phyloP scores from a whole-genome alignment of 2,113 vertebrate genomes.

The Sigmodon hispidus region DNA sequence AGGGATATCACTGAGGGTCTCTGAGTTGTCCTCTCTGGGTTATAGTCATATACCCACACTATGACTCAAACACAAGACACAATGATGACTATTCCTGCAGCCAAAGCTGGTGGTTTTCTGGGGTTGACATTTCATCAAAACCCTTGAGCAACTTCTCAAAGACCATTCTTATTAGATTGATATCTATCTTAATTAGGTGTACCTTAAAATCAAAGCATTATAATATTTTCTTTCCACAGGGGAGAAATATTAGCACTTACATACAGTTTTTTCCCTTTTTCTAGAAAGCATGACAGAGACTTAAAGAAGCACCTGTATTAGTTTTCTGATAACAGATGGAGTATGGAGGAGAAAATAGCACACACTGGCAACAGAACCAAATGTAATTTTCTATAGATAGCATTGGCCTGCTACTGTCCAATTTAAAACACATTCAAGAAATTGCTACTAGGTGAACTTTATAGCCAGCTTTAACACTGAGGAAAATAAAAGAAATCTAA shows the following conservation, averaged over 20 bases:
- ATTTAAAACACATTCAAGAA: conserved; percentile 54
- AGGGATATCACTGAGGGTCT: neutral
- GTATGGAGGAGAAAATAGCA: neutral
- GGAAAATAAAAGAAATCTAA: neutral
- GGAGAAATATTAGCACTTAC: neutral
- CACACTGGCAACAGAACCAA: conserved; percentile 54
- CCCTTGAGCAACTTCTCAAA: neutral
- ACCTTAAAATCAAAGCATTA: conserved; percentile 22
- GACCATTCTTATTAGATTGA: neutral
- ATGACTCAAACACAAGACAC: neutral
- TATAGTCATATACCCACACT: neutral
- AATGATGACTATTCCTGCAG: neutral
- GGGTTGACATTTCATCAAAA: conserved; percentile 29
- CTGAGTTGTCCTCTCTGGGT: neutral
- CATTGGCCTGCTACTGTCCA: conserved; percentile 25
- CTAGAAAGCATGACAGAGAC: conserved; percentile 13
- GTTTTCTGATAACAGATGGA: conserved; percentile 61
- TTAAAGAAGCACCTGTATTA: conserved; percentile 62
- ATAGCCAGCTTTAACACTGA: conserved; percentile 35
- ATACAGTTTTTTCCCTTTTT: conserved; percentile 57
- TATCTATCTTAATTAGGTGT: neutral
- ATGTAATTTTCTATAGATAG: conserved; percentile 61
- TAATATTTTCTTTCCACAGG: neutral
- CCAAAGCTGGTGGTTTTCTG: neutral
- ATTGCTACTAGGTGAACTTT: conserved; percentile 30